Base-by-base conservation (phyloP, 2,888 invertebrate genomes). In the Yponomeuta sedellus region DNA sequence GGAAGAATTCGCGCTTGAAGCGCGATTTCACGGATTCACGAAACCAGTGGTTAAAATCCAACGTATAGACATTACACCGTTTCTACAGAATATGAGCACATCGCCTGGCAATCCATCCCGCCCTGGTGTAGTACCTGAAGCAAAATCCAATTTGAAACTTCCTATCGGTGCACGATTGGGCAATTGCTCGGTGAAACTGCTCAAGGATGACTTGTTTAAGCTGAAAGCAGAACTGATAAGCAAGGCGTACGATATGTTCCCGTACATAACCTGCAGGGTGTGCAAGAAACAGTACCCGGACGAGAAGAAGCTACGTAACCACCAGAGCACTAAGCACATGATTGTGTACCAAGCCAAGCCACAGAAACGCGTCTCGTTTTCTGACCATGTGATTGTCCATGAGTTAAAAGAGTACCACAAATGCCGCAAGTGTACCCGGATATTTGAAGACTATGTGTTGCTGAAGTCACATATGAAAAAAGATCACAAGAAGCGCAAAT, bases 321-420 rank as follows among this genome's bases (percentile, higher is more conserved):
- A 89, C 64, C 77, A 81, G 39, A 73, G 77, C 40, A 86, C 82
- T 5, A 88, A 88, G 56, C 90, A 90, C 67, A 81, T 82, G 72
- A 77, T 88, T 11, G 74, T 83, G 0, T 81, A 78, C 40, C 76
- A 74, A 52, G 66, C 77, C 16, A 70, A 85, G 64, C 73, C 81
- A 0, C 82, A 75, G 62, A 90, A 89, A 62, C 74, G 79, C 1
- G 90, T 91, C 0, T 87, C 88, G 0, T 90, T 91, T 70, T 86
- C 88, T 0, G 86, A 89, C 10, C 77, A 83, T 6, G 80, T 89
- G 0, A 83, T 81, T n/a, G 73, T 90, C 1, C 88, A 90, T 4
- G 84, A 86, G 69, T 75, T 88, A 0, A 79, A 76, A 62, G 82
- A 86, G 66, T 87, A 88, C 66, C 85, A 88, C 59, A 81, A 81